phyloP scores from a whole-genome alignment of 1,140 invertebrate species.

The Plutomurus gul region DNA sequence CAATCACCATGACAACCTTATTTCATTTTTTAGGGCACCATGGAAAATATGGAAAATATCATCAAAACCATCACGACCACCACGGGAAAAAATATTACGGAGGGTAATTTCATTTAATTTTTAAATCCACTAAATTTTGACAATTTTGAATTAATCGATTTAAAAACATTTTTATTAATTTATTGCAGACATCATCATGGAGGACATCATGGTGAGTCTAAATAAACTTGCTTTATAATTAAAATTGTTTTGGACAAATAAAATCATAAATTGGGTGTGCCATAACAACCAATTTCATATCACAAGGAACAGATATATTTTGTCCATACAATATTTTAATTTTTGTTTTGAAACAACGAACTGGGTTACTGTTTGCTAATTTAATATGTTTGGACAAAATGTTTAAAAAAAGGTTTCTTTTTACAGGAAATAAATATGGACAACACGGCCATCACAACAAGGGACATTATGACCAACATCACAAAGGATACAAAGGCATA shows the following conservation, averaged over 20 bases:
- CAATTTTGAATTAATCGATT: too few relatives aligned
- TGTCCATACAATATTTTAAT: too few relatives aligned
- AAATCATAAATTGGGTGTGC: too few relatives aligned
- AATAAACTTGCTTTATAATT: background rate
- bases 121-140: too few relatives aligned
- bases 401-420: background rate
- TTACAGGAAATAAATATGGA: conserved; percentile 33
- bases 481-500: conserved; percentile 28
- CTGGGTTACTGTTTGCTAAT: too few relatives aligned
- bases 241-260: background rate
- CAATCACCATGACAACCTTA: too few relatives aligned
- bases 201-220: conserved; percentile 43
- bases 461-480: conserved; percentile 32
- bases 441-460: conserved; percentile 42
- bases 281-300: too few relatives aligned
- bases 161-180: background rate
- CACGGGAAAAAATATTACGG: conserved; percentile 47
- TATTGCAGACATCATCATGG: conserved; percentile 35
- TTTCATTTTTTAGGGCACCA: too few relatives aligned
- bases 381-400: background rate
- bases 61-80: conserved; percentile 32
- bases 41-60: conserved; percentile 32
- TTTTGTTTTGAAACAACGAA: too few relatives aligned
- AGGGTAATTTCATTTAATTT: too few relatives aligned
- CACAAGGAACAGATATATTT: too few relatives aligned